Evolutionary conservation across 2,888 invertebrate species (phyloP).

Genomic region (Kuschelorhynchus macadamiae): DNA sequence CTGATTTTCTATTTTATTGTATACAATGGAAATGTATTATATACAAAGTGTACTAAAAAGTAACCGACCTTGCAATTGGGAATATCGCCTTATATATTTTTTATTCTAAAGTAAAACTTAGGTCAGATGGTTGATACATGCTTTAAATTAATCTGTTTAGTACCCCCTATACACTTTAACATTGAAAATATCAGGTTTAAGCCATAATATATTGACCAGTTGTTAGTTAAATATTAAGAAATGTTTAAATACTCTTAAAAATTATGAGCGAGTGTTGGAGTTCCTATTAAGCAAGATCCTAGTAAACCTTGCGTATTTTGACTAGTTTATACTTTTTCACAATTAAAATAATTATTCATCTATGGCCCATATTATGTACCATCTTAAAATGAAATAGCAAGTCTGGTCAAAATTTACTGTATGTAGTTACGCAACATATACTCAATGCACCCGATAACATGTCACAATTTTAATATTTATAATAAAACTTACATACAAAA

Average conservation of each 20-base stretch:
- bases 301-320: constrained; percentile 58
- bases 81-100: no score
- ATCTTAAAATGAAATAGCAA: constrained; percentile 27
- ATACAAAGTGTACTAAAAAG: constrained; percentile 11
- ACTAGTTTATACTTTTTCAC: constrained; percentile 68
- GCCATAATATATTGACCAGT: constrained; percentile 39
- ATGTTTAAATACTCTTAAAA: constrained; percentile 71
- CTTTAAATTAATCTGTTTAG: neutral
- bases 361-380: constrained; percentile 47
- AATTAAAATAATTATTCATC: constrained; percentile 54
- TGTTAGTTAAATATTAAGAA: constrained; percentile 55
- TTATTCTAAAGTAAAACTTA: no score
- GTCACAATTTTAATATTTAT: no score
- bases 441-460: no score
- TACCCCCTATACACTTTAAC: constrained; percentile 15
- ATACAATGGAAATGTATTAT: constrained; percentile 8
- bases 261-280: constrained; percentile 85
- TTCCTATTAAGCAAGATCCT: constrained; percentile 75
- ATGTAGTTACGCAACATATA: neutral
- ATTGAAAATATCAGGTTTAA: constrained; percentile 17
- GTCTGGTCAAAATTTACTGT: constrained; percentile 1
- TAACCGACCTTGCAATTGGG: neutral
- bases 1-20: constrained; percentile 7
- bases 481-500: no score
- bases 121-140: neutral